A percentile compares a stretch with the other conserved stretches of the same genome.
These are phyloP conservation scores for Microtus richardsoni DNA, from an alignment of 2,113 vertebrate genomes.

Conservation along the genomic window DNA sequence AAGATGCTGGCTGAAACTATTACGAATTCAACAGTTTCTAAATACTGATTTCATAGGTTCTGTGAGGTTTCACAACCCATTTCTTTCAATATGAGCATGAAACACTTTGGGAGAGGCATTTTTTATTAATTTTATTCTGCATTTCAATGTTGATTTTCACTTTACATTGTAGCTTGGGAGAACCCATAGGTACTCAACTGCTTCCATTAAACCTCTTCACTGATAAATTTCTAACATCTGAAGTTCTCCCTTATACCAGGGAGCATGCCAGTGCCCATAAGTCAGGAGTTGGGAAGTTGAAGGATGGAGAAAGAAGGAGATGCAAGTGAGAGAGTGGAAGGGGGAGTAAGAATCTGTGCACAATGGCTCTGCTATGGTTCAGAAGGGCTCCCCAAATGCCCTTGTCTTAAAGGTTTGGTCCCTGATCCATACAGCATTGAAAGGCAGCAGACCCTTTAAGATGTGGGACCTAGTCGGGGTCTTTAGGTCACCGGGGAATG, in stretches of 20 bases:
- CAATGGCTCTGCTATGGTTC: background rate
- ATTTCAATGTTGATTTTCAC: background rate
- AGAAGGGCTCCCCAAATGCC: background rate
- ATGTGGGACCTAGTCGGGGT: background rate
- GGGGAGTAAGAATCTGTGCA: background rate
- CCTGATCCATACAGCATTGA: background rate
- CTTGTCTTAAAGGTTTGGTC: background rate
- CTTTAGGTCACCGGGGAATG: background rate
- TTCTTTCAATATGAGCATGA: background rate
- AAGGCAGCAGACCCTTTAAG: background rate
- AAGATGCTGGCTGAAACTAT: background rate
- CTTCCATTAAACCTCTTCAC: background rate
- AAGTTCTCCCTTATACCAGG: background rate
- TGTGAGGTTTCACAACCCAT: too few species aligned
- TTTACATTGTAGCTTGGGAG: background rate
- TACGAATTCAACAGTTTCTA: too few species aligned
- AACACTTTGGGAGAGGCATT: background rate
- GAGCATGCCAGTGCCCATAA: accelerated
- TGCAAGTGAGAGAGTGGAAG: accelerated
- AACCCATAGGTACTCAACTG: background rate
- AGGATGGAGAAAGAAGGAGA: background rate
- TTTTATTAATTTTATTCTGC: background rate
- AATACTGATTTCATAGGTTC: too few species aligned
- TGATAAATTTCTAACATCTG: background rate
- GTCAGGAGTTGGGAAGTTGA: background rate